Evolutionary conservation across 2,888 invertebrate species (phyloP), one percentile per base, ranked within the genome.

Genomic region (Strigamia maritima): DNA sequence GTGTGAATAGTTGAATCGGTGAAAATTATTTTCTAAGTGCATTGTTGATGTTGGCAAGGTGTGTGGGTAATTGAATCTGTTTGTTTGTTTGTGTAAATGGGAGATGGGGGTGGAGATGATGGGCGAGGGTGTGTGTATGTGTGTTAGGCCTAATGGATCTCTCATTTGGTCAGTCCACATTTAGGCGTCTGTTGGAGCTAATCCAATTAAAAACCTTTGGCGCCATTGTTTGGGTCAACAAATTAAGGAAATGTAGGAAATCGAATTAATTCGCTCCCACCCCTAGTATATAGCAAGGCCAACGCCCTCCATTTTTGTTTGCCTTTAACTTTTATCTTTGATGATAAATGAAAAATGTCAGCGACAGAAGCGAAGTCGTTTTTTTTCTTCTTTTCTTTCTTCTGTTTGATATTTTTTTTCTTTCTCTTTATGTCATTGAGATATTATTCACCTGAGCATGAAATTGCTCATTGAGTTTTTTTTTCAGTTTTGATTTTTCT

Each of bases 61-160:
- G 70, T 70, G 70, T 70, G 70, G 70, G 70, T 70, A 70, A 70
- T 70, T 70, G 70, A 70, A 70, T 70, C 70, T 70, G 70, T 70
- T 70, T 70, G 70, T 70, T 70, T 70, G 70, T 70, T 70, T 70
- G 70, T 70, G 70, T 70, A 70, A 70, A 28, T 70, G 70, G 70
- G 70, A 28, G 26, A 4, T 24, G 22, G 70, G 26, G 24, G 28
- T n/a, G 28, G n/a, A 12, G 70, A 70, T 26, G 70, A n/a, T 22
- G 60, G 22, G 70, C 26, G 70, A 26, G 24, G 26, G 70, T 28
- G 70, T 24, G 14, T 28, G 70, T 24, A 26, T 28, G 70, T 70
- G 70, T 70, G 54, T 54, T 54, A 70, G 70, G 70, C 70, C 70
- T 70, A 70, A 70, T 70, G 70, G 70, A 70, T 70, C 70, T 70